phyloP scores from a whole-genome alignment of 2,113 vertebrate species.

The Pardalotus punctatus region DNA sequence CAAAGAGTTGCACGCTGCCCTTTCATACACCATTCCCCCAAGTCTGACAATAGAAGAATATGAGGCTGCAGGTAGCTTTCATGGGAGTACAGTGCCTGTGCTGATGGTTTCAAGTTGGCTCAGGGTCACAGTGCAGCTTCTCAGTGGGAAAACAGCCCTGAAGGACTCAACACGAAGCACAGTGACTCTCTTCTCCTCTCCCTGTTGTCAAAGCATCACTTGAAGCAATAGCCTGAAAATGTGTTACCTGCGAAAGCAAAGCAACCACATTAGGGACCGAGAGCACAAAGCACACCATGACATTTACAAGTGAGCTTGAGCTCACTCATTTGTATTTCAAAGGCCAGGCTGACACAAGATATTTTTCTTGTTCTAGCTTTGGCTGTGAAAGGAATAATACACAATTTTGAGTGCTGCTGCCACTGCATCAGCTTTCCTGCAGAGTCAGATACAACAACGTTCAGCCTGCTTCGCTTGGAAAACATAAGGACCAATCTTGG shows the following conservation, averaged over 20 bases:
- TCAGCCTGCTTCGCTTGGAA: neutral
- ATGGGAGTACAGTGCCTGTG: neutral
- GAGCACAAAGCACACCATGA: slow-evolving; percentile 12
- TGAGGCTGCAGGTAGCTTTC: neutral
- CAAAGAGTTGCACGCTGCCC: neutral
- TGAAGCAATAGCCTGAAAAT: slow-evolving; percentile 10
- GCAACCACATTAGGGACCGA: neutral
- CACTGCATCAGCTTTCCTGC: neutral
- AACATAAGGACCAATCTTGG: neutral
- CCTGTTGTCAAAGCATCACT: neutral
- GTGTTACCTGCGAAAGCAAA: slow-evolving; percentile 7
- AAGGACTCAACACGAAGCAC: neutral
- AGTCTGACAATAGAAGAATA: neutral
- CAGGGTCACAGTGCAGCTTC: neutral
- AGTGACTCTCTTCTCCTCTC: neutral
- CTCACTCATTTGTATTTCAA: slow-evolving; percentile 59
- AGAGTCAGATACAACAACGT: neutral
- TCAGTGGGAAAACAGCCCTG: neutral
- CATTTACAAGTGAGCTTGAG: slow-evolving; percentile 45
- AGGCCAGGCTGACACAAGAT: slow-evolving; percentile 47
- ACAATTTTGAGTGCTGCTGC: neutral
- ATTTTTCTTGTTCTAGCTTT: slow-evolving; percentile 28
- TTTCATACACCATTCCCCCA: neutral
- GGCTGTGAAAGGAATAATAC: neutral
- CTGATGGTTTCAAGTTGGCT: neutral